Percentiles rank a stretch among this genome's conserved stretches.
These are phyloP conservation scores for Hyposoter dolosus DNA, from an alignment of 2,888 invertebrate genomes.

Conservation along the genomic window DNA sequence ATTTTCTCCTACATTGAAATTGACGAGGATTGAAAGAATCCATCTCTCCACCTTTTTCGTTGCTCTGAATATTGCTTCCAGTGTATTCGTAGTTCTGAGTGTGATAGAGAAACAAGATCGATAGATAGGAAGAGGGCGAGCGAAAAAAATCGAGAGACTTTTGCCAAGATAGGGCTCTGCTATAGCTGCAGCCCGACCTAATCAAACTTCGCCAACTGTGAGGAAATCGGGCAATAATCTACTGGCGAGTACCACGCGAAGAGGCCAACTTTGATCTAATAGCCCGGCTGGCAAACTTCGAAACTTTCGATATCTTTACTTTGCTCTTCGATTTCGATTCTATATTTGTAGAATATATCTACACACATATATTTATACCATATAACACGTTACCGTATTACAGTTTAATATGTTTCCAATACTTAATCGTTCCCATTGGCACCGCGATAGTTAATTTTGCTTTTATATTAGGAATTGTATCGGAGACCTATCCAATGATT, in stretches of 20 bases:
- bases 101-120: neutral
- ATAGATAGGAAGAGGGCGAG: neutral
- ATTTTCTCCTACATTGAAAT: constrained; percentile 69
- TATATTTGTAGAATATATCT: constrained; percentile 8
- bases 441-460: constrained; percentile 4
- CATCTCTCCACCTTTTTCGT: constrained; percentile 35
- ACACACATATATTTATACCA: neutral
- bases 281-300: constrained; percentile 64
- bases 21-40: constrained; percentile 69
- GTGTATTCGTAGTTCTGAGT: constrained; percentile 13
- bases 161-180: constrained; percentile 50
- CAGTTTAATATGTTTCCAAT: constrained; percentile 23
- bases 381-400: constrained; percentile 32
- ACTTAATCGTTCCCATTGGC: constrained; percentile 9
- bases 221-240: constrained; percentile 73
- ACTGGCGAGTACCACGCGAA: constrained; percentile 58
- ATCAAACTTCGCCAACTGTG: constrained; percentile 75
- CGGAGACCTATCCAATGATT: constrained; percentile 31
- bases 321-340: constrained; percentile 51
- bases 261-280: constrained; percentile 71
- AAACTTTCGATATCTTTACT: constrained; percentile 69
- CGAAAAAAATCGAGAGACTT: neutral
- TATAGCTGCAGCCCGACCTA: constrained; percentile 69
- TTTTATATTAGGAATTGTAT: constrained; percentile 15
- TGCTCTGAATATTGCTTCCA: constrained; percentile 14